Evolutionary conservation across 2,113 vertebrate genomes (phyloP).

Genomic region (Labeo rohita): DNA sequence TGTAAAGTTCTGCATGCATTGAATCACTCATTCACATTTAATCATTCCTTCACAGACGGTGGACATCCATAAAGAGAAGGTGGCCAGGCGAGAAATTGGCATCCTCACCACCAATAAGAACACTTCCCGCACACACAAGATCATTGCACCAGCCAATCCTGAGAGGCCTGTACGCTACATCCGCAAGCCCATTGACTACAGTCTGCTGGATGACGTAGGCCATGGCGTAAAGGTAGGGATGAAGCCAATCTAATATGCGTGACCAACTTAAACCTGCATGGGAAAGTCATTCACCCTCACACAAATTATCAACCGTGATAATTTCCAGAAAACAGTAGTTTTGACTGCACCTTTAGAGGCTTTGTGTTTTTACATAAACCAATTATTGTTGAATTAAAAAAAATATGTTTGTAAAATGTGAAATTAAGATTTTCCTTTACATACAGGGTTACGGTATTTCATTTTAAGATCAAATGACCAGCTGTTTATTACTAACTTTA

Average conservation of each 20-base stretch:
- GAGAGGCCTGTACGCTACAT: slow-evolving; percentile 99
- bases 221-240: slow-evolving; percentile 97
- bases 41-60: slow-evolving; percentile 82
- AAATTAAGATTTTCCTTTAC: too few relatives aligned
- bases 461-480: too few relatives aligned
- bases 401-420: too few relatives aligned
- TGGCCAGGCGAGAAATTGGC: slow-evolving; percentile 97
- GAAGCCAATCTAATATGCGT: neutral
- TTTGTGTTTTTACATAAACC: too few relatives aligned
- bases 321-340: too few relatives aligned
- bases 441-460: too few relatives aligned
- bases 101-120: slow-evolving; percentile 99
- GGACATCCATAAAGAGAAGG: slow-evolving; percentile 99
- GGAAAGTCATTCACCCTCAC: too few relatives aligned
- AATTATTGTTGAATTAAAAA: too few relatives aligned
- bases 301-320: too few relatives aligned
- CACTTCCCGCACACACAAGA: slow-evolving; percentile 98
- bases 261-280: too few relatives aligned
- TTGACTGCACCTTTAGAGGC: too few relatives aligned
- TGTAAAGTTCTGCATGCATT: neutral
- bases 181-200: slow-evolving; percentile 98
- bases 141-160: slow-evolving; percentile 97
- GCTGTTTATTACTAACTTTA: too few relatives aligned
- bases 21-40: neutral
- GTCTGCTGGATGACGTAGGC: slow-evolving; percentile 97